These are phyloP conservation scores for Leptopilina syphax DNA, from an alignment of 2,888 invertebrate species.

Conservation along the genomic window DNA sequence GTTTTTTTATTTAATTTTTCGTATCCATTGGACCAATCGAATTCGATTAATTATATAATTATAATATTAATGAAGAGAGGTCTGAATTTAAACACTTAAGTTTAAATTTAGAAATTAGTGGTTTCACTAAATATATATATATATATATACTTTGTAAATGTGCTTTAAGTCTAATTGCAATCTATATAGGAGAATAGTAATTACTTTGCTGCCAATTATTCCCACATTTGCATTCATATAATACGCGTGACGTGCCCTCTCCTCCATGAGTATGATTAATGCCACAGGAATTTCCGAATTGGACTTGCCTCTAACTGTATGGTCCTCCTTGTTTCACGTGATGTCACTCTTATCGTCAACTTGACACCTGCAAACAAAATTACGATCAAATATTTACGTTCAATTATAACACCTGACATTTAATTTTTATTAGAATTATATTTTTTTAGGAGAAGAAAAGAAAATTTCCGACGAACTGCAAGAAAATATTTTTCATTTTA, in stretches of 20 bases:
- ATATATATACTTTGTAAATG: not conserved
- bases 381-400: not conserved
- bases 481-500: no score
- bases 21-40: not conserved
- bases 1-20: no score
- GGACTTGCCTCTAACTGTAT: slow-evolving; percentile 24
- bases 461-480: no score
- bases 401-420: not conserved
- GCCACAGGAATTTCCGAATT: slow-evolving; percentile 43
- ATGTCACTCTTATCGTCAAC: not conserved
- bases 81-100: not conserved
- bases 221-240: slow-evolving; percentile 19
- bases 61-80: not conserved
- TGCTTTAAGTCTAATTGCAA: slow-evolving; percentile 3
- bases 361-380: slow-evolving; percentile 14
- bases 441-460: no score
- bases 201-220: slow-evolving; percentile 14
- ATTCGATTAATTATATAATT: not conserved
- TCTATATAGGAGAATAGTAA: slow-evolving; percentile 20
- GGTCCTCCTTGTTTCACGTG: not conserved
- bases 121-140: not conserved
- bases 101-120: not conserved
- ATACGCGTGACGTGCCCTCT: slow-evolving; percentile 37
- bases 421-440: not conserved
- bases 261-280: slow-evolving; percentile 45